Evolutionary conservation across 2,797 vertebrate species (phyloP).

Genomic region (Melanotaenia pygmaea): DNA sequence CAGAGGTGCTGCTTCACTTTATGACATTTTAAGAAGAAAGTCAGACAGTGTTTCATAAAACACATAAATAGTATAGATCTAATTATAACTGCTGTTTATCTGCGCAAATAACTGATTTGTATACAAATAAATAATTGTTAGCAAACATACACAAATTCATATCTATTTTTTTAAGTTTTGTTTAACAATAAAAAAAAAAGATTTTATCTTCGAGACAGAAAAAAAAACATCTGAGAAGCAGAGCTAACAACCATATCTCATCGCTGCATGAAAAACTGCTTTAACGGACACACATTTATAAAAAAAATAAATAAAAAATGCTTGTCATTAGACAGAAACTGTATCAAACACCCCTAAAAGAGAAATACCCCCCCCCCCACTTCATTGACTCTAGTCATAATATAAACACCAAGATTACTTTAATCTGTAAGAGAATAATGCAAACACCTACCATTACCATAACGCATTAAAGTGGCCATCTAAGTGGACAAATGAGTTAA

Average conservation of each 20-base stretch:
- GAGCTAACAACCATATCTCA: neutral
- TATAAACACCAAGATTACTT: constrained; percentile 32
- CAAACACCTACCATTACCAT: constrained; percentile 62
- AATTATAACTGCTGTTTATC: neutral
- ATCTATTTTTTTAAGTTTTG: neutral
- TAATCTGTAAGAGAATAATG: constrained; percentile 5
- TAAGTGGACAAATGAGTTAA: constrained; percentile 60
- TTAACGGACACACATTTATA: neutral
- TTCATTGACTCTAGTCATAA: neutral
- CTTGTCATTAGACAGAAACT: constrained; percentile 11
- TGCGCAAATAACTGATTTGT: neutral
- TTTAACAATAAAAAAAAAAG: too few species aligned
- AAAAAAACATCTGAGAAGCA: neutral
- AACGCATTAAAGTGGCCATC: constrained; percentile 56
- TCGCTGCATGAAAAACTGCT: neutral
- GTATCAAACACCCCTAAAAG: neutral
- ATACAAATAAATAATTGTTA: neutral
- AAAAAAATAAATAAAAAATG: neutral
- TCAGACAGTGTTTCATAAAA: neutral
- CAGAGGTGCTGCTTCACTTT: neutral
- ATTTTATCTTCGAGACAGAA: neutral
- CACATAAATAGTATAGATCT: neutral
- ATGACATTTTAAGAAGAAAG: neutral
- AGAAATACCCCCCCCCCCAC: neutral
- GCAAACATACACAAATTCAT: neutral